Percentiles rank a stretch among this genome's conserved stretches.
phyloP scores from a whole-genome alignment of 2,113 vertebrate genomes.

The Nothocercus julius region DNA sequence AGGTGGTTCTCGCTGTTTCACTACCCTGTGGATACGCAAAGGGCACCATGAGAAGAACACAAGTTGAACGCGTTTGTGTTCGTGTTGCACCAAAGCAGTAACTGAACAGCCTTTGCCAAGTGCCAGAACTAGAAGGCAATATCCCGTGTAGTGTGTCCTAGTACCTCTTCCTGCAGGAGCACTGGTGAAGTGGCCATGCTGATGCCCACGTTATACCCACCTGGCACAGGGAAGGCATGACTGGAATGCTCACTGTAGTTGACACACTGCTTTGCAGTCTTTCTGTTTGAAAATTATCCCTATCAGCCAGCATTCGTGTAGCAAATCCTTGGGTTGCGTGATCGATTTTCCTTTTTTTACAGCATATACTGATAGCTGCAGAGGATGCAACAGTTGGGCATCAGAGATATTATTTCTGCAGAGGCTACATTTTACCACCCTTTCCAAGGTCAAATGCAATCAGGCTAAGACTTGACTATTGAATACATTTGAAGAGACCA shows the following conservation, averaged over 20 bases:
- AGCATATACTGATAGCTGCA: neutral
- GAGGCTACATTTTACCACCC: neutral
- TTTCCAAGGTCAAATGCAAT: neutral
- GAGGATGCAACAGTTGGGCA: neutral
- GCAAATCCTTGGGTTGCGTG: neutral
- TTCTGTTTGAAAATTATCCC: neutral
- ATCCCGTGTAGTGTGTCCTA: rapidly evolving
- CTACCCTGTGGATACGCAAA: neutral
- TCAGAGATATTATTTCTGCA: neutral
- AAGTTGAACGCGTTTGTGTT: neutral
- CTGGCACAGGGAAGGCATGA: neutral
- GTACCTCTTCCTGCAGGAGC: neutral
- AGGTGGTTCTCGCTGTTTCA: neutral
- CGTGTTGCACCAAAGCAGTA: neutral
- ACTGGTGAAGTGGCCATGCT: rapidly evolving
- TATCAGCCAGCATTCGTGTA: neutral
- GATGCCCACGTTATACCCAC: neutral
- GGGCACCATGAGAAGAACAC: neutral
- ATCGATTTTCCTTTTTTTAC: neutral
- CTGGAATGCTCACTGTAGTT: neutral
- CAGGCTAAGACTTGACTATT: neutral
- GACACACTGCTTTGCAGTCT: neutral
- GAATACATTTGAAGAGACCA: neutral
- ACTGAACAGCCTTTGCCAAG: neutral
- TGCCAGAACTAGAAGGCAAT: neutral